These are phyloP conservation scores for Hycleus cichorii DNA, from an alignment of 1,140 invertebrate genomes.

Conservation along the genomic window DNA sequence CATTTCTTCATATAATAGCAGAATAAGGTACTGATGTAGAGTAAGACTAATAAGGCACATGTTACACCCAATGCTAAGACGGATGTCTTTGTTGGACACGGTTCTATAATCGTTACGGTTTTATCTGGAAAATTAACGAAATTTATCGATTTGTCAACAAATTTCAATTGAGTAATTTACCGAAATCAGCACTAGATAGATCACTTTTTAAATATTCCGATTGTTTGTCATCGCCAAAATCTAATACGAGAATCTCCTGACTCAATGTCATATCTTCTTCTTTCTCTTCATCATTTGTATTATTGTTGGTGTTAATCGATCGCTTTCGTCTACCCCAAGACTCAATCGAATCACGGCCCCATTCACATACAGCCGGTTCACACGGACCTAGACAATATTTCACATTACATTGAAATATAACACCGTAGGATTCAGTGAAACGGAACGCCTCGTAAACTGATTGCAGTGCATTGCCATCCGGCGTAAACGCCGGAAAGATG, in stretches of 20 bases:
- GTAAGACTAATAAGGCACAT: slow-evolving; percentile 79
- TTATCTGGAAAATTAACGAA: slow-evolving; percentile 57
- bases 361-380: slow-evolving; percentile 86
- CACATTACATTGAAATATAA: slow-evolving; percentile 96
- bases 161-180: slow-evolving; percentile 44
- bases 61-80: slow-evolving; percentile 81
- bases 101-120: slow-evolving; percentile 77
- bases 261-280: slow-evolving; percentile 89
- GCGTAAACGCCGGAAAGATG: slow-evolving; percentile 86
- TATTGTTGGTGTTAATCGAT: slow-evolving; percentile 52
- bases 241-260: slow-evolving; percentile 86
- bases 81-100: slow-evolving; percentile 84
- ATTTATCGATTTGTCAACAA: slow-evolving; percentile 3
- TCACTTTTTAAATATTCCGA: slow-evolving; percentile 71
- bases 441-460: slow-evolving; percentile 91
- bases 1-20: slow-evolving; percentile 89
- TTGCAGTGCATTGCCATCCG: slow-evolving; percentile 81
- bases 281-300: slow-evolving; percentile 50
- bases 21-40: slow-evolving; percentile 83
- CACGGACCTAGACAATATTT: slow-evolving; percentile 93
- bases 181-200: slow-evolving; percentile 64
- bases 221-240: slow-evolving; percentile 83
- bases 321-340: slow-evolving; percentile 85
- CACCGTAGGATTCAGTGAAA: slow-evolving; percentile 92
- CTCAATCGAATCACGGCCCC: slow-evolving; percentile 78